A percentile compares a stretch with the other conserved stretches of the same genome.
Evolutionary conservation across 2,113 vertebrate genomes (phyloP).

Genomic region (Upupa epops): DNA sequence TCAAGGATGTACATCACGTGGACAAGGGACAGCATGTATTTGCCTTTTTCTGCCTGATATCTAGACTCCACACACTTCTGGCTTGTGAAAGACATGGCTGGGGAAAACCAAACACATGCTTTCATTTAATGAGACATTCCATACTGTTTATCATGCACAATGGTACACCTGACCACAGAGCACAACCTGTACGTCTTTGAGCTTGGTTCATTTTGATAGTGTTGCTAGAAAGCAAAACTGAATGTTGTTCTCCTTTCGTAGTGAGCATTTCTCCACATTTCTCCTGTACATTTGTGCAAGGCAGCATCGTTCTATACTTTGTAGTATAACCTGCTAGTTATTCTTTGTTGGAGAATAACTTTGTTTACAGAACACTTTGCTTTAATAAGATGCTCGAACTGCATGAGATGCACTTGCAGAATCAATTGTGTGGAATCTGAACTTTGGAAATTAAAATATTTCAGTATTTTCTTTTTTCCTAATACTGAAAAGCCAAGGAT

Average conservation of each 20-base stretch:
- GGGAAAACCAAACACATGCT: not conserved
- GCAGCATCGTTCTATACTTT: not conserved
- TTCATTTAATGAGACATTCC: not conserved
- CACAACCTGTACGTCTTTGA: not conserved
- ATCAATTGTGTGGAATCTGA: not conserved
- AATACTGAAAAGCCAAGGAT: slow-evolving; percentile 43
- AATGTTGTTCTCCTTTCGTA: not conserved
- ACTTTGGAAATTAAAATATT: slow-evolving; percentile 55
- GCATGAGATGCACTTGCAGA: slow-evolving; percentile 40
- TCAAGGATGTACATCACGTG: accelerated
- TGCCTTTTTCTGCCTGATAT: not conserved
- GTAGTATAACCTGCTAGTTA: not conserved
- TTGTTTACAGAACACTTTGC: slow-evolving; percentile 3
- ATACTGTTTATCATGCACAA: not conserved
- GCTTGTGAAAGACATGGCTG: not conserved
- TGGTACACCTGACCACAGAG: not conserved
- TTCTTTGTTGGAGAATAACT: not conserved
- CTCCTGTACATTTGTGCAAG: not conserved
- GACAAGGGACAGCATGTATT: not conserved
- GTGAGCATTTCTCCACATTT: not conserved
- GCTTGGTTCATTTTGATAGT: not conserved
- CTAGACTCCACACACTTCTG: not conserved
- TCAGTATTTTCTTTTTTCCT: not conserved
- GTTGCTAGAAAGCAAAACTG: not conserved
- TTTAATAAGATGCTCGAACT: slow-evolving; percentile 24